Base-by-base conservation (phyloP, 2,888 invertebrate genomes). In the Mesorhabditis sp. region DNA sequence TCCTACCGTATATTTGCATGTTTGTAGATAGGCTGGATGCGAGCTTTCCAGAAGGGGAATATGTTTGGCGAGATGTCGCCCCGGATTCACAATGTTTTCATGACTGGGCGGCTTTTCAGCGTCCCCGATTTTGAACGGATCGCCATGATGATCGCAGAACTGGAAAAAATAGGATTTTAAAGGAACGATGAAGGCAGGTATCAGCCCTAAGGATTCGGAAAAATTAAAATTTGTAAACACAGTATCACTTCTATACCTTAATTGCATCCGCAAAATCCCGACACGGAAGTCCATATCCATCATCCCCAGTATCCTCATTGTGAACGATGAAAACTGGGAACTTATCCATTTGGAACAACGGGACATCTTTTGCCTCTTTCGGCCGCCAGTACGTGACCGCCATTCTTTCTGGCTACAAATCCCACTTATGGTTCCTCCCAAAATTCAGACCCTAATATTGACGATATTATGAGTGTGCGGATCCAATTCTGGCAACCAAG, bases 401-500 rank as follows among this genome's bases (percentile, higher is more conserved):
- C 5, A 77, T 73, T 13, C 68, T 67, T 10, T 70, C 63, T n/a
- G 75, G 75, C 77, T 77, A 58, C 58, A 50, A 50, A 13, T 50
- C 58, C 58, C 7, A 10, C 58, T 50, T 50, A 45, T 4, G 62
- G 3, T 7, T 64, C 1, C 28, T 67, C 6, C 41, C n/a, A 43
- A 45, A n/a, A 45, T 28, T 28, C 67, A 4, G 28, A 78, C 80
- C 67, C 76, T 68, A 28, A 76, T 74, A 44, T 78, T 72, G 50
- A 79, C 73, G 10, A 50, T 50, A 13, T 50, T 10, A 5, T 72
- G 71, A 0, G 78, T 67, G 41, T 74, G 67, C 4, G 77, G 79
- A 7, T 82, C 41, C 5, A 84, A 67, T 62, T 76, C 73, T 5
- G 71, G 74, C 43, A 84, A 73, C 84, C 84, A 84, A 5, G 76